Conservation (phyloP, 2,797 vertebrate genomes). For the Scomberomorus guttatus region DNA sequence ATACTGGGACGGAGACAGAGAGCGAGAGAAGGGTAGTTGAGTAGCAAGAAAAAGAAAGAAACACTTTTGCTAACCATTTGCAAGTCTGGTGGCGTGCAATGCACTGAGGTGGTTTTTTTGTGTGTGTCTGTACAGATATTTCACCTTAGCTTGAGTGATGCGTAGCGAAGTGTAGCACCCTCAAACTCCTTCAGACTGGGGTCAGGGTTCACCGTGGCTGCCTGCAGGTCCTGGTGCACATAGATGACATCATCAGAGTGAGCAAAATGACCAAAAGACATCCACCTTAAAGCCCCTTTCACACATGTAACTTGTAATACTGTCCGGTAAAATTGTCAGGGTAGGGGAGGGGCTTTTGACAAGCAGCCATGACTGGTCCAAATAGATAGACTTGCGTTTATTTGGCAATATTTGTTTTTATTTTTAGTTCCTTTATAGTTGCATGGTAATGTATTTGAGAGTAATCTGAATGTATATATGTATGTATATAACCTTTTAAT, state of each 20-base stretch:
- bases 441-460: background rate
- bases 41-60: background rate
- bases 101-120: background rate
- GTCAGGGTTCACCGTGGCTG: constrained; percentile 96
- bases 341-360: background rate
- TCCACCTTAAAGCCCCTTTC: constrained; percentile 45
- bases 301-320: constrained; percentile 43
- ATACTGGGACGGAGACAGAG: background rate
- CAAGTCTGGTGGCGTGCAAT: background rate
- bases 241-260: constrained; percentile 61
- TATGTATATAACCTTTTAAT: background rate
- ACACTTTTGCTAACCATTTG: background rate
- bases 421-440: background rate
- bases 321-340: background rate
- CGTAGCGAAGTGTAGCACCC: constrained; percentile 96
- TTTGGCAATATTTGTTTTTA: background rate
- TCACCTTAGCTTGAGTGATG: constrained; percentile 96
- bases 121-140: background rate
- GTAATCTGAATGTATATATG: background rate
- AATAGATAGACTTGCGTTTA: background rate
- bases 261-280: constrained; percentile 23
- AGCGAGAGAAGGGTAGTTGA: background rate
- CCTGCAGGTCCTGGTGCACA: constrained; percentile 92
- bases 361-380: background rate
- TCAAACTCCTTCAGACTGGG: constrained; percentile 99